These are phyloP conservation scores for Agapornis canus DNA, from an alignment of 2,797 vertebrate genomes.

Conservation along the genomic window DNA sequence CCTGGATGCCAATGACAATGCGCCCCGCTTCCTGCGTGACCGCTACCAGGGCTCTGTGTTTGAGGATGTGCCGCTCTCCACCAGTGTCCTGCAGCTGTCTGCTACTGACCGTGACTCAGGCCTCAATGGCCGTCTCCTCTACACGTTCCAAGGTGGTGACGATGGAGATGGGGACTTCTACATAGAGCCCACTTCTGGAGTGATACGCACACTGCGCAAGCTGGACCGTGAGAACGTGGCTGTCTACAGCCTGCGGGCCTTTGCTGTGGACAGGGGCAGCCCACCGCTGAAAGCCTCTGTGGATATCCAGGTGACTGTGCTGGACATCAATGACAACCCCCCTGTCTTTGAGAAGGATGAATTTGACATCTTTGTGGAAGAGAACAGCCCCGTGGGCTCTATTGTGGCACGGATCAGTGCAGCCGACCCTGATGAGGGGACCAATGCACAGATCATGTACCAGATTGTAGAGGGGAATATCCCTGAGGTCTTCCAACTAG, in stretches of 20 bases:
- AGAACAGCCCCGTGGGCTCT: slow-evolving; percentile 92
- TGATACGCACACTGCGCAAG: slow-evolving; percentile 90
- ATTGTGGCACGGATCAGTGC: slow-evolving; percentile 90
- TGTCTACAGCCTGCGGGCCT: slow-evolving; percentile 88
- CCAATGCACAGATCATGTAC: slow-evolving; percentile 97
- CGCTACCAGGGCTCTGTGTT: slow-evolving; percentile 89
- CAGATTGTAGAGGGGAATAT: slow-evolving; percentile 97
- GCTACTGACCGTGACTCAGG: slow-evolving; percentile 92
- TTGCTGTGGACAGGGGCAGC: slow-evolving; percentile 89
- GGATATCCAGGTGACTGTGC: slow-evolving; percentile 86
- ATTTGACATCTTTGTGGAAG: slow-evolving; percentile 89
- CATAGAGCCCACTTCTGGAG: slow-evolving; percentile 92
- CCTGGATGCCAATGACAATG: slow-evolving; percentile 92
- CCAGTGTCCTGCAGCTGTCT: slow-evolving; percentile 93
- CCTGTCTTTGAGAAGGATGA: slow-evolving; percentile 94
- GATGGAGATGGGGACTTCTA: slow-evolving; percentile 95
- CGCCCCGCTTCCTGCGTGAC: slow-evolving; percentile 87
- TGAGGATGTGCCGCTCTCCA: slow-evolving; percentile 88
- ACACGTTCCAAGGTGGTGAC: slow-evolving; percentile 91
- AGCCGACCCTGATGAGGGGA: slow-evolving; percentile 91
- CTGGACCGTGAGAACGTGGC: slow-evolving; percentile 94
- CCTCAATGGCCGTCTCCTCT: slow-evolving; percentile 89
- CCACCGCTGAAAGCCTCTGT: slow-evolving; percentile 88
- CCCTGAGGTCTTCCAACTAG: slow-evolving; percentile 93
- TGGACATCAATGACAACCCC: slow-evolving; percentile 96